Evolutionary conservation across 2,888 invertebrate genomes (phyloP).

Genomic region (Athalia cordata): DNA sequence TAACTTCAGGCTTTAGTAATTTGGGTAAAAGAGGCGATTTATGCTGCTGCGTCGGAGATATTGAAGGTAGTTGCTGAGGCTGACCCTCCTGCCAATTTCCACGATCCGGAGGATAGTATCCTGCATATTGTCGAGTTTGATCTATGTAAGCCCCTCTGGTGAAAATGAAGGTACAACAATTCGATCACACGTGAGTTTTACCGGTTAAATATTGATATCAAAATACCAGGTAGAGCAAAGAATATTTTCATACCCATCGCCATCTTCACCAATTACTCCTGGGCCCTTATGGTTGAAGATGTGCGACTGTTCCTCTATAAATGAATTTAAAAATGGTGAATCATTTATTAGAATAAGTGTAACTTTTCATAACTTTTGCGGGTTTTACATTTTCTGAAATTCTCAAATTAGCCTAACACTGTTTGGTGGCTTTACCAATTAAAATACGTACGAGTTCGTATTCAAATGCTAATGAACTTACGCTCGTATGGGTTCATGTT

Average conservation of each 20-base stretch:
- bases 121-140: constrained; percentile 55
- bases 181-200: background rate
- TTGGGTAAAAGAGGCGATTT: constrained; percentile 45
- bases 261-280: constrained; percentile 61
- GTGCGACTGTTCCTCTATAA: constrained; percentile 58
- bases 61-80: constrained; percentile 48
- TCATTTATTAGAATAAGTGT: background rate
- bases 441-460: background rate
- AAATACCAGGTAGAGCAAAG: constrained; percentile 27
- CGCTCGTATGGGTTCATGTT: constrained; percentile 63
- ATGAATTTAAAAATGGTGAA: background rate
- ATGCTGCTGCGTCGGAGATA: constrained; percentile 48
- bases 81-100: constrained; percentile 62
- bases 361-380: background rate
- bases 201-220: background rate
- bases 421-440: background rate
- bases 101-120: constrained; percentile 62
- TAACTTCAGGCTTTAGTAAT: constrained; percentile 53
- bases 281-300: constrained; percentile 67
- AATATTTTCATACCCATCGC: constrained; percentile 54
- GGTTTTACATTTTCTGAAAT: background rate
- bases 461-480: constrained; percentile 53
- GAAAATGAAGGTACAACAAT: background rate
- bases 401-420: background rate
- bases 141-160: constrained; percentile 54